Evolutionary conservation across 2,888 invertebrate genomes (phyloP), one percentile per base, ranked within the genome.

Genomic region (Lobophora halterata): DNA sequence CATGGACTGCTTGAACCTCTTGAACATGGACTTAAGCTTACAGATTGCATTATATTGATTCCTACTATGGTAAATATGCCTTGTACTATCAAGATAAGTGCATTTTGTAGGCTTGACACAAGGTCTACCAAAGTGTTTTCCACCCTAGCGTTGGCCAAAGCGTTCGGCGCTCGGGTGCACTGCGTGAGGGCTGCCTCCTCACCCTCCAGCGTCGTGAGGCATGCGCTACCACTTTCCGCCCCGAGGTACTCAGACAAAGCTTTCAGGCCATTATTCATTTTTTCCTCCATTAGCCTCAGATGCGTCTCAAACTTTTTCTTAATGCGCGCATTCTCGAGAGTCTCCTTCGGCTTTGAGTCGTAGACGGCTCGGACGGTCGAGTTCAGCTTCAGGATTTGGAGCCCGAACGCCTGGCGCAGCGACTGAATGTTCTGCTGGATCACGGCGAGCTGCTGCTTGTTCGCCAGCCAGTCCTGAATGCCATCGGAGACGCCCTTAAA

Each of bases 341-440:
- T 37, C 11, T 20, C 29, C 2, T 37, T 28, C 1, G 46, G 44
- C 17, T 49, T 61, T 5, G 45, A 16, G 11, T n/a, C n/a, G n/a
- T 65, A 55, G 5, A 56, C 59, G 18, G 71, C 56, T 13, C 72
- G 68, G 5, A 85, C 49, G 0, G 76, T 73, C 11, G 58, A 52
- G 35, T 79, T 76, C 1, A 87, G 48, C 42, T 78, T 78, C 1
- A 61, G 48, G 3, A 86, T 65, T 53, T 85, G 73, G 5, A 46
- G 49, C 1, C 56, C 54, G 32, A 86, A 79, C 18, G 57, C 65
- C 1, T 61, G 56, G 40, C 69, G 76, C 10, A 86, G 52, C 8
- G 58, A 57, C 26, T 72, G 55, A 21, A 86, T 65, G 33, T 65
- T 75, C 19, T 67, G 46, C 45, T 76, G 71, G 19, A 83, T 55